Percentiles rank a stretch among this genome's conserved stretches.
phyloP scores from a whole-genome alignment of 2,888 invertebrate species.

The Acrobasis suavella region DNA sequence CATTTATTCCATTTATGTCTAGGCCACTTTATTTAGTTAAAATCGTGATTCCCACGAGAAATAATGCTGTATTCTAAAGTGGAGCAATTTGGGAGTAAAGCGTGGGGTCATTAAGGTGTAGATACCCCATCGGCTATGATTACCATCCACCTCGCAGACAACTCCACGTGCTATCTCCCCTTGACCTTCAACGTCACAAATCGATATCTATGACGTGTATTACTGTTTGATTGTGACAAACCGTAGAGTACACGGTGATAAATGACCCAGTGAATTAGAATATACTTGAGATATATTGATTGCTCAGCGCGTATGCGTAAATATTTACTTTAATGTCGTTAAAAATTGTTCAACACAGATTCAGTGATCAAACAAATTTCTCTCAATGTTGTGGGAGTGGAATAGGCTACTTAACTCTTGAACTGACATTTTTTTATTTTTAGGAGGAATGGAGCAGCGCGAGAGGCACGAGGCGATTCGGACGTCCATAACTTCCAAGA shows the following conservation, averaged over 20 bases:
- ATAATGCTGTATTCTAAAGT: constrained; percentile 19
- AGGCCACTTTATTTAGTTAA: neutral
- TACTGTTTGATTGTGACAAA: constrained; percentile 40
- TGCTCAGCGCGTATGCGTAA: constrained; percentile 32
- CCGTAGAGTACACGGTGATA: constrained; percentile 49
- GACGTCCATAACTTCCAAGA: constrained; percentile 95
- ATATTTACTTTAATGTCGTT: constrained; percentile 20
- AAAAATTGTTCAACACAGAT: constrained; percentile 10
- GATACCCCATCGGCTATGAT: constrained; percentile 40
- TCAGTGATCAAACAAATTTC: constrained; percentile 8
- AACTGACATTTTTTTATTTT: constrained; percentile 14
- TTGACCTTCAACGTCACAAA: constrained; percentile 68
- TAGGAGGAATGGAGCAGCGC: constrained; percentile 89
- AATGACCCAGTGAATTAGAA: constrained; percentile 47
- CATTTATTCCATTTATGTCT: neutral
- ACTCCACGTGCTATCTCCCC: constrained; percentile 49
- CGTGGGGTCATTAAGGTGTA: constrained; percentile 42
- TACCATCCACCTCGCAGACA: constrained; percentile 46
- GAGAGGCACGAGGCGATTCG: constrained; percentile 84
- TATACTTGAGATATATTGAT: constrained; percentile 44
- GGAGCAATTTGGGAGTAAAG: constrained; percentile 42
- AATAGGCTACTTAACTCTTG: neutral
- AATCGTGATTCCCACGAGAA: neutral
- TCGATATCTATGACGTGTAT: constrained; percentile 65
- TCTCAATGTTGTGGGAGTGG: neutral